Percentiles rank a stretch among this genome's conserved stretches.
These are phyloP conservation scores for Cyclura pinguis DNA, from an alignment of 2,797 vertebrate genomes.

Conservation along the genomic window DNA sequence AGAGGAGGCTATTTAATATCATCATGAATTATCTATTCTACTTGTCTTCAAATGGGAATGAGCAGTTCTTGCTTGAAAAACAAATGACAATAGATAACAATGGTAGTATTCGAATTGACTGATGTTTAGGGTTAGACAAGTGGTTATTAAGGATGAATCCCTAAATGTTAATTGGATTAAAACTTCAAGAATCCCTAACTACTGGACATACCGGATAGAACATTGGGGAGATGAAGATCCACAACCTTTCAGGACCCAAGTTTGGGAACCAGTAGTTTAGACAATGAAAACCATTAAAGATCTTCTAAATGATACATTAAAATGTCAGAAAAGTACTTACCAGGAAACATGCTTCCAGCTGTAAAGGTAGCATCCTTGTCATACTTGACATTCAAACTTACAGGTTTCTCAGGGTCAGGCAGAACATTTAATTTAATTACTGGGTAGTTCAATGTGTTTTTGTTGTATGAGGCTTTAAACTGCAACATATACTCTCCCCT, in stretches of 20 bases:
- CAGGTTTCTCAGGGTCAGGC: constrained; percentile 88
- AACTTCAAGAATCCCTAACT: not conserved
- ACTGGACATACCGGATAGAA: not conserved
- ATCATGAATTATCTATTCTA: not conserved
- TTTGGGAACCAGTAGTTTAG: not conserved
- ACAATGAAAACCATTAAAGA: constrained; percentile 7
- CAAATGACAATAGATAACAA: not conserved
- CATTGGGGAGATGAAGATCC: not conserved
- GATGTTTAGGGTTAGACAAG: not conserved
- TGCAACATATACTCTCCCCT: constrained; percentile 87
- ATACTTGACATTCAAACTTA: constrained; percentile 83
- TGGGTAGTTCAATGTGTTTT: constrained; percentile 80
- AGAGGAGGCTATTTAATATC: not conserved
- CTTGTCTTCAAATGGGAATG: not conserved
- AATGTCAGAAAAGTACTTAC: constrained; percentile 74
- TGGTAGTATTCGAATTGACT: not conserved
- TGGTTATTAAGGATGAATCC: no score
- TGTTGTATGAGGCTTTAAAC: constrained; percentile 81
- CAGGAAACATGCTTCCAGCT: constrained; percentile 88
- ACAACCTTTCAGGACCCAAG: not conserved
- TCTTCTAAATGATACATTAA: not conserved
- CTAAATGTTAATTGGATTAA: not conserved
- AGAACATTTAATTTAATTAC: constrained; percentile 85
- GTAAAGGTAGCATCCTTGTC: constrained; percentile 76
- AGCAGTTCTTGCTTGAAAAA: not conserved